phyloP scores from a whole-genome alignment of 1,140 invertebrate species.

The Berghia stephanieae region DNA sequence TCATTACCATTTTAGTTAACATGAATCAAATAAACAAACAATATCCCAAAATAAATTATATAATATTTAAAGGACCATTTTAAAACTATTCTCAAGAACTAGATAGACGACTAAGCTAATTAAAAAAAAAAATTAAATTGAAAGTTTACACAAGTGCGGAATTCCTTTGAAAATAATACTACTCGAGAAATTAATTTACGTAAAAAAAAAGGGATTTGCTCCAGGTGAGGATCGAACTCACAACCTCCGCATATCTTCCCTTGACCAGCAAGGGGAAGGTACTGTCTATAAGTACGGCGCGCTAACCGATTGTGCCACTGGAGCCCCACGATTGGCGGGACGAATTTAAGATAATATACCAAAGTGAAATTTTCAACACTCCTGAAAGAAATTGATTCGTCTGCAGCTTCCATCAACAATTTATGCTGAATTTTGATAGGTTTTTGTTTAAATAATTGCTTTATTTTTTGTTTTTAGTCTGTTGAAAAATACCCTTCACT shows the following conservation, averaged over 20 bases:
- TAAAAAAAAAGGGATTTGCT: conserved; percentile 51
- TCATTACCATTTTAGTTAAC: too few species aligned
- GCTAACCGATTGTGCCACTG: conserved; percentile 66
- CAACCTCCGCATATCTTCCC: conserved; percentile 62
- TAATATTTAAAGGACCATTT: too few species aligned
- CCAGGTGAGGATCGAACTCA: conserved; percentile 65
- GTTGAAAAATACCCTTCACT: too few species aligned
- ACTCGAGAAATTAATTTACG: not conserved
- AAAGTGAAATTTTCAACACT: too few species aligned
- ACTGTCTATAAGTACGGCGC: conserved; percentile 67
- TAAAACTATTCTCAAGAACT: too few species aligned
- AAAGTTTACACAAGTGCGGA: not conserved
- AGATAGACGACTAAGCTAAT: not conserved
- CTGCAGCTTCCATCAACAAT: too few species aligned
- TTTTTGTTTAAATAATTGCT: too few species aligned
- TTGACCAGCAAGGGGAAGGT: conserved; percentile 51
- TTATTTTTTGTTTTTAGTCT: too few species aligned
- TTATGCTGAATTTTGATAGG: too few species aligned
- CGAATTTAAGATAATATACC: not conserved
- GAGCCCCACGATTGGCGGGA: conserved; percentile 28
- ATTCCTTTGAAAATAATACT: not conserved
- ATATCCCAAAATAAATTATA: too few species aligned
- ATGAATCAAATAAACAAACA: too few species aligned
- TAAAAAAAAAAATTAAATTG: not conserved
- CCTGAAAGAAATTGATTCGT: too few species aligned